phyloP scores from a whole-genome alignment of 2,888 invertebrate genomes.

The Harmothoe impar region DNA sequence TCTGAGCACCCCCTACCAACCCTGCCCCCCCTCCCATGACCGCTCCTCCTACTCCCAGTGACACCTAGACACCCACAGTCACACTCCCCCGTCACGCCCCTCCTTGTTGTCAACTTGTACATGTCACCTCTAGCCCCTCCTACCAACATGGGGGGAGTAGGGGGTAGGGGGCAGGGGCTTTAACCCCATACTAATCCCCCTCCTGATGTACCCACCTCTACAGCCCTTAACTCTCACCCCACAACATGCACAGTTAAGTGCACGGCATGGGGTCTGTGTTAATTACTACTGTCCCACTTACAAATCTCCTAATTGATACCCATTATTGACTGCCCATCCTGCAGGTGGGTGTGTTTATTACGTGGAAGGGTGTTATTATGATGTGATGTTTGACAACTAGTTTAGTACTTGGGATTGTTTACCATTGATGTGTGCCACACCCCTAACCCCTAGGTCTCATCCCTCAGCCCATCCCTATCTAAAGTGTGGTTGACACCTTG shows the following conservation, averaged over 20 bases:
- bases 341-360: background rate
- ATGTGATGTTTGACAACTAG: constrained; percentile 6
- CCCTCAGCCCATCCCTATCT: too few species aligned
- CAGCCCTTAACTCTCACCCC: background rate
- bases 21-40: background rate
- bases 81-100: background rate
- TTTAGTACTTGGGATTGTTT: background rate
- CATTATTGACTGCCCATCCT: background rate
- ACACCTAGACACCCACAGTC: background rate
- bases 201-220: background rate
- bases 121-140: background rate
- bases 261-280: background rate
- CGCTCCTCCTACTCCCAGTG: too few species aligned
- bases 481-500: too few species aligned
- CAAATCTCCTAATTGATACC: background rate
- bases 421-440: too few species aligned
- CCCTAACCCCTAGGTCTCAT: too few species aligned
- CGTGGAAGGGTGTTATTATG: background rate
- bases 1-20: background rate
- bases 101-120: constrained; percentile 15
- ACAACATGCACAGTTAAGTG: background rate
- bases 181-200: background rate
- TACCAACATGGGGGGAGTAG: background rate
- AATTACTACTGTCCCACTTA: constrained; percentile 13
- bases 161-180: background rate